phyloP scores from a whole-genome alignment of 2,113 vertebrate genomes.

The Neolamprologus toae region DNA sequence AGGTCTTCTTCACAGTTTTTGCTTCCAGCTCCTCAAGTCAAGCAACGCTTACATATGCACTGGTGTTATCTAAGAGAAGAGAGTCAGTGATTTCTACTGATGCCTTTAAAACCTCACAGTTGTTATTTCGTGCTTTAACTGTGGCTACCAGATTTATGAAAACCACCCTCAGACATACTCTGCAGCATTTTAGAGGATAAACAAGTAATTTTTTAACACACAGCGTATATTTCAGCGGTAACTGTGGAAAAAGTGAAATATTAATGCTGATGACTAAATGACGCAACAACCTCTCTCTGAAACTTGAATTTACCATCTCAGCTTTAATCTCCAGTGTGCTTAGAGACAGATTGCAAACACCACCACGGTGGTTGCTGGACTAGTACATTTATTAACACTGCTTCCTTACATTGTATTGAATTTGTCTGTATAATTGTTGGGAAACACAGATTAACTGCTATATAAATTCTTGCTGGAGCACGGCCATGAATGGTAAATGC shows the following conservation, averaged over 20 bases:
- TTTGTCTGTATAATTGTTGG: background rate
- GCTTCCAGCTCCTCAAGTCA: background rate
- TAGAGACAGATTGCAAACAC: background rate
- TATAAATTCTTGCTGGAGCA: background rate
- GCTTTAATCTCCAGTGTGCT: background rate
- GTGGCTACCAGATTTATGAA: background rate
- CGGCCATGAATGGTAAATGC: background rate
- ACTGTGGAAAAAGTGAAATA: background rate
- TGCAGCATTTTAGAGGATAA: background rate
- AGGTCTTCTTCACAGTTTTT: background rate
- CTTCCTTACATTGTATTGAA: background rate
- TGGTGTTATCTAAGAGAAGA: background rate
- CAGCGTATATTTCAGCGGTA: background rate
- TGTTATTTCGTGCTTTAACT: background rate
- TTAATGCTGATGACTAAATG: background rate
- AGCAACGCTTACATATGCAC: background rate
- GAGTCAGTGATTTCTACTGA: background rate
- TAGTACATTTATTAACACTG: background rate
- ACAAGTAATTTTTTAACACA: background rate
- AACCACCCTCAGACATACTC: background rate
- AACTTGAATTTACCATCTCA: background rate
- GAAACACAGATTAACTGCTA: background rate
- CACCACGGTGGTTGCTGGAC: background rate
- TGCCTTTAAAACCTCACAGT: background rate
- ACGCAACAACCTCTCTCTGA: background rate